Evolutionary conservation across 2,888 invertebrate genomes (phyloP), one percentile per base, ranked within the genome.

Genomic region (Tricholauxania praeusta): DNA sequence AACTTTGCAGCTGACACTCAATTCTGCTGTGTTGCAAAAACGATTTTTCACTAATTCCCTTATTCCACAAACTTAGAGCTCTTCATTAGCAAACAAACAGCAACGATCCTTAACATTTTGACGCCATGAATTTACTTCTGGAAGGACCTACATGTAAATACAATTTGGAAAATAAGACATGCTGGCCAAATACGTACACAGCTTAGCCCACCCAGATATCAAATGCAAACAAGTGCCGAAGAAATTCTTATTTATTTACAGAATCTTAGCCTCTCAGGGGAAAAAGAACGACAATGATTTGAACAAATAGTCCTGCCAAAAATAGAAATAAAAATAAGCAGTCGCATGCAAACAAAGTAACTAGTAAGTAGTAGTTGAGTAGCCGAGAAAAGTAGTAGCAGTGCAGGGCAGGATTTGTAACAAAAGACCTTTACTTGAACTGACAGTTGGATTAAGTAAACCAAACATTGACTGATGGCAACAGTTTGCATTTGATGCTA

Each of bases 191-290:
- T 22, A 60, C n/a, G n/a, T n/a, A n/a, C 15, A 57, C 28, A 47
- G 62, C 17, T 12, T 6, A 70, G 70, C 70, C 70, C 70, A 70
- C 70, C 70, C 70, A 70, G 63, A 70, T n/a, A n/a, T 48, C 32
- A 60, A 53, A 53, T 62, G 47, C 28, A n/a, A 48, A 28, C 47
- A 55, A 66, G 17, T 55, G 55, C 39, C 39, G 1, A 39, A 39
- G 8, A 1, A 39, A 10, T 39, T 39, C 10, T 39, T 39, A 39
- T 39, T 39, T 39, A 39, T 39, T 10, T 10, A 39, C 39, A 10
- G 39, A 7, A 10, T 39, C 39, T 39, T 39, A 39, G 39, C 39
- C 39, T 39, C 10, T 39, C 7, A 39, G 39, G 6, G 8, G 10
- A 39, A 39, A 39, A 39, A 39, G 39, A 10, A 39, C 39, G 10